Percentiles rank a stretch among this genome's conserved stretches.
Evolutionary conservation across 1,140 invertebrate genomes (phyloP).

Genomic region (Drosophila seguyi): DNA sequence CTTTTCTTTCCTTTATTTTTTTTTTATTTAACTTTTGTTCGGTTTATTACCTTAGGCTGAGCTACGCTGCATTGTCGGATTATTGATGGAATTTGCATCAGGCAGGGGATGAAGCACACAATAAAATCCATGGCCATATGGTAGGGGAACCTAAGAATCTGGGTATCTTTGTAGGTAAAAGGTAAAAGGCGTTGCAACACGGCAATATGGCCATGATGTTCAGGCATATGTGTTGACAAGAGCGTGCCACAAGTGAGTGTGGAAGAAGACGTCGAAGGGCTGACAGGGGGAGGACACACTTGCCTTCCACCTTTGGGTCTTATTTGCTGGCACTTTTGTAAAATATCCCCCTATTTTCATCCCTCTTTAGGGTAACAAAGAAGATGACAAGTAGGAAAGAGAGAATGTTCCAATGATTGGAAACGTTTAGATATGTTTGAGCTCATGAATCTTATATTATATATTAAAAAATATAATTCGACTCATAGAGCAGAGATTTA

Average conservation of each 20-base stretch:
- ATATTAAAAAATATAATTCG: too few relatives aligned
- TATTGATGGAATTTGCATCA: constrained; percentile 50
- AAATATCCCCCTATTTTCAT: too few relatives aligned
- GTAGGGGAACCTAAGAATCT: too few relatives aligned
- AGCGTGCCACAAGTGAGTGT: constrained; percentile 43
- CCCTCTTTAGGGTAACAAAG: too few relatives aligned
- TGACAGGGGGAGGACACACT: neutral
- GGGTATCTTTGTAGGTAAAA: too few relatives aligned
- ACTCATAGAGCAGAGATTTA: too few relatives aligned
- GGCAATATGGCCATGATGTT: constrained; percentile 21
- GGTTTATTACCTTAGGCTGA: neutral
- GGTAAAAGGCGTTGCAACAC: neutral
- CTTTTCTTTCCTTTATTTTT: constrained; percentile 6
- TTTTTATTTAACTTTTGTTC: neutral
- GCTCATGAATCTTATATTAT: too few relatives aligned
- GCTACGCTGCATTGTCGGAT: constrained; percentile 17
- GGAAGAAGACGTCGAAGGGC: neutral
- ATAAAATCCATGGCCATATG: too few relatives aligned
- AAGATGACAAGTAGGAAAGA: too few relatives aligned
- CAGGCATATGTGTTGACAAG: constrained; percentile 36
- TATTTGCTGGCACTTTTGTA: constrained; percentile 3
- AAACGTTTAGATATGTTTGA: too few relatives aligned
- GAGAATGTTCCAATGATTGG: too few relatives aligned
- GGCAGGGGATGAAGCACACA: neutral
- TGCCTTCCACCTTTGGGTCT: neutral